Evolutionary conservation across 2,888 invertebrate genomes (phyloP), one percentile per base, ranked within the genome.

Genomic region (Marasmarcha lunaedactyla): DNA sequence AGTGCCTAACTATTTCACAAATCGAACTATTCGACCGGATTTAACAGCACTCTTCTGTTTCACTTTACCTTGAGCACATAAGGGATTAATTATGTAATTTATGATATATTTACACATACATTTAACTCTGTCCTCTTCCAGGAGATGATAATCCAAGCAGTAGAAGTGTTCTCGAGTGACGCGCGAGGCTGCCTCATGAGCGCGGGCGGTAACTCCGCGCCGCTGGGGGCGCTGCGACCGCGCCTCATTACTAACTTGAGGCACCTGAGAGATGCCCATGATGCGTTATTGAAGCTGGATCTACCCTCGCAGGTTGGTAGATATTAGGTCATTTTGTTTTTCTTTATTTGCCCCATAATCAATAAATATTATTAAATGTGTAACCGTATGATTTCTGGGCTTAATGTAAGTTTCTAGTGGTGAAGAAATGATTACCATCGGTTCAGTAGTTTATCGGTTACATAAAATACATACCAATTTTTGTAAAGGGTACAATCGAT

Each of bases 241-340:
- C 87, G 70, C 36, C 88, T 83, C 43, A 81, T 71, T 46, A 84
- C 79, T 56, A 93, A 95, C 67, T 85, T 97, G 38, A 86, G 92
- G 36, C 89, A 91, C 51, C 88, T 96, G 30, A 48, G 83, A 5
- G 90, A 92, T 39, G 91, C 94, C 36, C 94, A 95, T 59, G 89
- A 90, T 30, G 88, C 90, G 3, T 76, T 97, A 14, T 89, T 95
- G 48, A 89, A 91, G 43, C 79, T 96, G 27, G 97, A 97, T 68
- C 79, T 97, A 42, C 95, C 95, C 0, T 90, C 90, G 40, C 95
- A 97, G 67, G 81, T 78, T 35, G 13, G 4, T 15, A 25, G 3
- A 7, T 3, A 30, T n/a, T n/a, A 10, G 2, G n/a, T 7, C n/a
- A 4, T 7, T 30, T 7, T 30, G n/a, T 30, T 11, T 30, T 30